Conservation (phyloP, 2,888 invertebrate species). For the Pristionchus mayeri region DNA sequence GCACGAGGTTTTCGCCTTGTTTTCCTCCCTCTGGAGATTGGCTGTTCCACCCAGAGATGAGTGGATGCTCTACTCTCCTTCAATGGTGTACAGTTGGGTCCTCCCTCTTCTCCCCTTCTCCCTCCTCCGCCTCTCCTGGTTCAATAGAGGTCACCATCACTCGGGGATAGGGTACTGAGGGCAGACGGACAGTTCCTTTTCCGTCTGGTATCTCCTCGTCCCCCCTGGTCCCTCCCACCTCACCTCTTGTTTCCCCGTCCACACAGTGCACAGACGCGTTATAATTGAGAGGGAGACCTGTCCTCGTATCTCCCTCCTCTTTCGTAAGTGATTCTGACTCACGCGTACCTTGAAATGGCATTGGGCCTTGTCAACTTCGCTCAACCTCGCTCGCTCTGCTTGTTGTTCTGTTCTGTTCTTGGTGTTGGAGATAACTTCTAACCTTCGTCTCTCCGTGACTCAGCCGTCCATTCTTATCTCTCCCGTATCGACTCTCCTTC, state of each 20-base stretch:
- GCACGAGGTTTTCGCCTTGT: neutral
- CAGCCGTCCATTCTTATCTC: neutral
- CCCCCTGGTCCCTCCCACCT: neutral
- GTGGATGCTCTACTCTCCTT: neutral
- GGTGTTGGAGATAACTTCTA: too few species aligned
- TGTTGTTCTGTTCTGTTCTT: neutral
- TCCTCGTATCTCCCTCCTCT: neutral
- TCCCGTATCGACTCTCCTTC: neutral
- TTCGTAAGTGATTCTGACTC: slow-evolving; percentile 40
- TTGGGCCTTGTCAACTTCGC: neutral
- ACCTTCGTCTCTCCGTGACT: neutral
- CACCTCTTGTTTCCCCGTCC: neutral
- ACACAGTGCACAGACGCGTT: slow-evolving; percentile 39
- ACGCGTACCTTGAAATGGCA: slow-evolving; percentile 10
- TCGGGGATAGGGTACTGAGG: neutral
- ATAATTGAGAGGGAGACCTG: slow-evolving; percentile 17
- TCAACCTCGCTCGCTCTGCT: neutral
- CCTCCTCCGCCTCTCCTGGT: neutral
- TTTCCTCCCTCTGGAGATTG: neutral
- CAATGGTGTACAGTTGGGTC: slow-evolving; percentile 28
- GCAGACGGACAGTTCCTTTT: neutral
- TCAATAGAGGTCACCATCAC: slow-evolving; percentile 39
- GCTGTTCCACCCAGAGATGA: too few species aligned
- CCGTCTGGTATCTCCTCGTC: neutral
- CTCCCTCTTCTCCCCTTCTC: neutral